Evolutionary conservation across 1,140 invertebrate species (phyloP).

Genomic region (Acromyrmex echinatior): DNA sequence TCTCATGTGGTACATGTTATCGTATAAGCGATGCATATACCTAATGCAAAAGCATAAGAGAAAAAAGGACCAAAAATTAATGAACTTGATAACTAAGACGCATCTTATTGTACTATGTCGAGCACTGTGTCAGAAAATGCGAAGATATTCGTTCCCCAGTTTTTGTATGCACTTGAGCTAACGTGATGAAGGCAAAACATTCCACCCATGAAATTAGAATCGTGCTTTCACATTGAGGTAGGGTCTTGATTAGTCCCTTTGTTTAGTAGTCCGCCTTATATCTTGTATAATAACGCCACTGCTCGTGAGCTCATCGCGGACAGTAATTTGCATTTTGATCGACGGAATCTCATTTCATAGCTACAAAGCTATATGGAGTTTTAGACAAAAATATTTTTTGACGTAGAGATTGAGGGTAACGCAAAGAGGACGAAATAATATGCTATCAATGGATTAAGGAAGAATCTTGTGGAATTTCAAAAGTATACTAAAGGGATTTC

Average conservation of each 20-base stretch:
- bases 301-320: neutral
- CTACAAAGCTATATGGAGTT: neutral
- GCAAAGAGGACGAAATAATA: neutral
- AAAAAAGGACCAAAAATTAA: neutral
- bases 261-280: constrained; percentile 64
- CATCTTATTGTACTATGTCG: neutral
- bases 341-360: constrained; percentile 17
- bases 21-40: too few species aligned
- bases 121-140: neutral
- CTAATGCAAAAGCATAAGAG: neutral
- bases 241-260: constrained; percentile 71
- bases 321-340: constrained; percentile 51
- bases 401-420: neutral
- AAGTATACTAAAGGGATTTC: too few species aligned
- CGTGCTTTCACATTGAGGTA: constrained; percentile 27
- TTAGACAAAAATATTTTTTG: neutral
- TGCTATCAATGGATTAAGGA: neutral
- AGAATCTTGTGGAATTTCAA: neutral
- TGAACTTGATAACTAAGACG: neutral
- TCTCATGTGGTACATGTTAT: neutral
- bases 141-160: constrained; percentile 18
- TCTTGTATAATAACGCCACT: constrained; percentile 64
- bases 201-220: constrained; percentile 70
- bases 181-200: constrained; percentile 58
- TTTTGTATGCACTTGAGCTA: constrained; percentile 15